Percentiles rank a stretch among this genome's conserved stretches.
These are phyloP conservation scores for Morbakka virulenta DNA, from an alignment of 30 jellyfish, hydroid and myxozoan genomes.

Conservation along the genomic window DNA sequence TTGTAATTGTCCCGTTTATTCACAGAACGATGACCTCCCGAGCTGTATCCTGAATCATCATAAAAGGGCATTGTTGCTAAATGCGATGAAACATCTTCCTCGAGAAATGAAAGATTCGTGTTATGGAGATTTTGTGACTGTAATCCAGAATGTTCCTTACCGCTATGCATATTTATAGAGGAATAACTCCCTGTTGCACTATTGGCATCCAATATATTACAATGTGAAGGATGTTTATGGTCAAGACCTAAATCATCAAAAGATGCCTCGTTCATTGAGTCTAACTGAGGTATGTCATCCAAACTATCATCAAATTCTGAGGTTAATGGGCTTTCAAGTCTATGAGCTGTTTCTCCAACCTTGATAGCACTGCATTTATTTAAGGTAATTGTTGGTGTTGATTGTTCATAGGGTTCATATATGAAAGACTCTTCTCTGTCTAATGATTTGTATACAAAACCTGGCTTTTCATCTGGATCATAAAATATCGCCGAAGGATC, in stretches of 20 bases:
- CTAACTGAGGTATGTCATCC: slow-evolving; percentile 70
- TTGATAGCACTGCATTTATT: slow-evolving; percentile 22
- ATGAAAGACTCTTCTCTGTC: neutral
- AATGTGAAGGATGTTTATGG: slow-evolving; percentile 43
- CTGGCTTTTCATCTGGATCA: slow-evolving; percentile 98
- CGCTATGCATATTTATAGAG: slow-evolving; percentile 5
- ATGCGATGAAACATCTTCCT: slow-evolving; percentile 22
- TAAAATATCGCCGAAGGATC: slow-evolving; percentile 97
- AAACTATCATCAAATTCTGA: slow-evolving; percentile 91
- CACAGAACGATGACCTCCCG: slow-evolving; percentile 55
- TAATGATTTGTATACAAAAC: slow-evolving; percentile 72
- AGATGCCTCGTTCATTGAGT: slow-evolving; percentile 40
- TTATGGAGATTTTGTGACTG: slow-evolving; percentile 14
- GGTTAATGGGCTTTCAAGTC: slow-evolving; percentile 52
- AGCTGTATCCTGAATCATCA: slow-evolving; percentile 82
- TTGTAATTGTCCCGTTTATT: slow-evolving; percentile 60
- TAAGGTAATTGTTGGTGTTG: slow-evolving; percentile 1
- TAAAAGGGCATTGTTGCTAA: slow-evolving; percentile 57
- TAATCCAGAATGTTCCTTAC: neutral
- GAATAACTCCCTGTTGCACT: slow-evolving; percentile 42
- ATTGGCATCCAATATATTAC: slow-evolving; percentile 45
- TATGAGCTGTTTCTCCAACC: slow-evolving; percentile 7
- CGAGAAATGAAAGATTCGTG: slow-evolving; percentile 27
- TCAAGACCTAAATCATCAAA: slow-evolving; percentile 44
- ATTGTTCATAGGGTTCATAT: slow-evolving; percentile 18